Evolutionary conservation across 2,113 vertebrate genomes (phyloP), one percentile per base, ranked within the genome.

Genomic region (Lipotes vexillifer): DNA sequence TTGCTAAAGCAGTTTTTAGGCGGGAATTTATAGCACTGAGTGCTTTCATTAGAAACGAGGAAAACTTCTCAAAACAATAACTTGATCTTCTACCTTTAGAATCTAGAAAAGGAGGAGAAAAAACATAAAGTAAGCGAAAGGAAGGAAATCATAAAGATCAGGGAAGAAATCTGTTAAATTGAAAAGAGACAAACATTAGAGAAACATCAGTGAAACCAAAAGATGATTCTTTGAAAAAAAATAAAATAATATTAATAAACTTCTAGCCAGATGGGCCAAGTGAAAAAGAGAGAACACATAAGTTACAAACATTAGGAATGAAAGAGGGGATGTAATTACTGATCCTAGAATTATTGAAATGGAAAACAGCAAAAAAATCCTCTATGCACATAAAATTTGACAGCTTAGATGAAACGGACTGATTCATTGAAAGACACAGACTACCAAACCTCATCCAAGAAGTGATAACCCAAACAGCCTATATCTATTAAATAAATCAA

Each of bases 131-230:
- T 20, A n/a, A 68, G 6, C 18, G 77, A 61, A 86, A 59, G 12
- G 41, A 84, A 95, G 11, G 66, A 63, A 85, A 44, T 52, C 14
- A 84, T 57, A 83, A 65, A 65, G 12, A 71, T 55, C 7, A 85
- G 25, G 69, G 8, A 11, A 83, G 49, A 82, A 83, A 65, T 92
- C 31, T 66, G 41, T 59, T 77, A 74, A 71, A 27, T 31, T 93
- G 29, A 71, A 66, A 87, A 86, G n/a, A 86, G 14, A 23, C 8
- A 44, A 52, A 21, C 33, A 65, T 41, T 44, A 41, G 81, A 57
- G 68, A 71, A 96, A 94, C 77, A 90, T 92, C 52, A 90, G 15
- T 93, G 61, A n/a, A 87, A 49, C 9, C 75, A 74, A 86, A 92
- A 90, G 27, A 31, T 92, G 17, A 14, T 36, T 92, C 71, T 71